Percentiles rank a stretch among this genome's conserved stretches.
These are phyloP conservation scores for Alloscopus bannaensis DNA, from an alignment of 2,888 invertebrate genomes.

Conservation along the genomic window DNA sequence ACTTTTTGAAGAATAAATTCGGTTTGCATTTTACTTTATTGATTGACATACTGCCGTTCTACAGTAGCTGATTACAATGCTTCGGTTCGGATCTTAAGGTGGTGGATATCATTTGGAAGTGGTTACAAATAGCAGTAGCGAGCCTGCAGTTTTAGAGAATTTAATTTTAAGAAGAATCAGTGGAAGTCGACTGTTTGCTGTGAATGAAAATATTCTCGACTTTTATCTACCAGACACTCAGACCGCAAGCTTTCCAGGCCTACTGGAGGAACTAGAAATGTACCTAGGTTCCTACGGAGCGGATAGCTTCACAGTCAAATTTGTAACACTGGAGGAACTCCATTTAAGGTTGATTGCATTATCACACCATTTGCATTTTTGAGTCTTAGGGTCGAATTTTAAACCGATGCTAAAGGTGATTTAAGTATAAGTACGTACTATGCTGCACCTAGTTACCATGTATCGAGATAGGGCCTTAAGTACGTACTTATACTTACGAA, in stretches of 20 bases:
- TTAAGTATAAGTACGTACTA: too few relatives aligned
- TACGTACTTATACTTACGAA: too few relatives aligned
- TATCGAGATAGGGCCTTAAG: too few relatives aligned
- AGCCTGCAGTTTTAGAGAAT: neutral
- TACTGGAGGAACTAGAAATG: constrained; percentile 82
- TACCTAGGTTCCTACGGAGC: constrained; percentile 80
- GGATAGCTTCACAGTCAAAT: constrained; percentile 85
- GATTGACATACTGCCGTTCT: too few relatives aligned
- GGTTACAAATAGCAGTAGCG: neutral
- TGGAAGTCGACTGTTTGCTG: constrained; percentile 1
- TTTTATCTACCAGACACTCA: constrained; percentile 79
- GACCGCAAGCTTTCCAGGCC: constrained; percentile 78
- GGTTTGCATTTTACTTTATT: constrained; percentile 43
- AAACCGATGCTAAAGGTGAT: too few relatives aligned
- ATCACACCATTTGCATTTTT: constrained; percentile 1
- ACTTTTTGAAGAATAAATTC: constrained; percentile 57
- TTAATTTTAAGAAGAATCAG: constrained; percentile 29
- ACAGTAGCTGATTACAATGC: too few relatives aligned
- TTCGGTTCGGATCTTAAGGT: constrained; percentile 1
- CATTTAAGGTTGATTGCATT: constrained; percentile 82
- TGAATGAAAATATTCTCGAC: constrained; percentile 76
- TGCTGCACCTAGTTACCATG: too few relatives aligned
- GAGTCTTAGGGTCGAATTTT: too few relatives aligned
- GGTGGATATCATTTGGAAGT: constrained; percentile 56
- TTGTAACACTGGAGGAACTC: constrained; percentile 94